phyloP scores from a whole-genome alignment of 2,797 vertebrate genomes.

The Sarcoramphus papa region DNA sequence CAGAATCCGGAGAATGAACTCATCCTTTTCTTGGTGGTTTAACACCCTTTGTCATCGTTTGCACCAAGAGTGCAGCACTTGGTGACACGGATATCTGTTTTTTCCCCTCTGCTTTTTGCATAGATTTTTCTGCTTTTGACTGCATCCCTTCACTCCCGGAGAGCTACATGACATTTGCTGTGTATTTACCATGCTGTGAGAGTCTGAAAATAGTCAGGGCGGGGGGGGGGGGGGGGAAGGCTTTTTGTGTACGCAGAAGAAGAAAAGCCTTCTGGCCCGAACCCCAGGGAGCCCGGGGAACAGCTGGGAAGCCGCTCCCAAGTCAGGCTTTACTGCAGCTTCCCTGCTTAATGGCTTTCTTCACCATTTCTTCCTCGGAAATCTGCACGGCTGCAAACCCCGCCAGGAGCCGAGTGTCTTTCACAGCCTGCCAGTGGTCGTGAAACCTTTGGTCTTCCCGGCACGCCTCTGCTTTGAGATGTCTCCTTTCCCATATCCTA shows the following conservation, averaged over 20 bases:
- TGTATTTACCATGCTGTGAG: neutral
- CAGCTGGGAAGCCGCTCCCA: neutral
- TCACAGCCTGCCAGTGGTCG: neutral
- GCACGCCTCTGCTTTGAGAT: neutral
- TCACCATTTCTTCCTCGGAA: neutral
- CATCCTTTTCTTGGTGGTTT: neutral
- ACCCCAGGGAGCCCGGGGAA: neutral
- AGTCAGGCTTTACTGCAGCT: neutral
- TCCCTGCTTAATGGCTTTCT: neutral
- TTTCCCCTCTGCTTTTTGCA: neutral
- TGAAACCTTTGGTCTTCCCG: neutral
- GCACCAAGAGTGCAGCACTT: neutral
- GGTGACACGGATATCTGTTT: neutral
- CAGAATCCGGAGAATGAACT: neutral
- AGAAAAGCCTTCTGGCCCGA: neutral
- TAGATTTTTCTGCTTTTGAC: neutral
- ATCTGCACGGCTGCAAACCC: neutral
- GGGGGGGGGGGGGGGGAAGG: fast-evolving
- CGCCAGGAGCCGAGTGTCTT: fast-evolving
- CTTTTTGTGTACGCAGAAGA: neutral
- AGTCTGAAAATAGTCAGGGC: neutral
- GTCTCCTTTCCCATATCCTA: neutral
- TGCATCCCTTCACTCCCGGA: neutral
- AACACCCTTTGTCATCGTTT: neutral
- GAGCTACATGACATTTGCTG: neutral